Evolutionary conservation across 2,797 vertebrate genomes (phyloP).

Genomic region (Cuniculus paca): DNA sequence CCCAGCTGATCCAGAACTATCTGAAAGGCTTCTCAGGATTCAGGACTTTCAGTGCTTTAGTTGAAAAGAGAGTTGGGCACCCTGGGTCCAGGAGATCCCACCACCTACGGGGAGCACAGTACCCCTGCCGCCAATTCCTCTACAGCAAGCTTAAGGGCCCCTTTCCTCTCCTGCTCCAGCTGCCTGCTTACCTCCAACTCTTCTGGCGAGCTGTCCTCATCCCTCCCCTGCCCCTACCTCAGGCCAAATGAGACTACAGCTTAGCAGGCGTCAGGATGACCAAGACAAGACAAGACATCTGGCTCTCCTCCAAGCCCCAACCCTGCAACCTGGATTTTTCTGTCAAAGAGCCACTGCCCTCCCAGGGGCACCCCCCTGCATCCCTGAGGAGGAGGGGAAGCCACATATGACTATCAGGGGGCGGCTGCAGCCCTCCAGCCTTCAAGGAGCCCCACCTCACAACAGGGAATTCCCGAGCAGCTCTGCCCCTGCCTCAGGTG

Average conservation of each 20-base stretch:
- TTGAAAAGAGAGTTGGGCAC: not conserved
- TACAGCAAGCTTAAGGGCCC: not conserved
- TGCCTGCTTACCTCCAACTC: not conserved
- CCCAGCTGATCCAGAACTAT: not conserved
- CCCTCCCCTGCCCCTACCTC: not conserved
- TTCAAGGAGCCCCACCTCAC: not conserved
- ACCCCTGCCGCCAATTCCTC: not conserved
- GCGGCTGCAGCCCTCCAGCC: slow-evolving; percentile 16
- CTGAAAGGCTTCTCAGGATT: not conserved
- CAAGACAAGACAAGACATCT: not conserved
- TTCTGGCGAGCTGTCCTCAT: not conserved
- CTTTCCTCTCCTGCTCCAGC: not conserved
- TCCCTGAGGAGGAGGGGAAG: not conserved
- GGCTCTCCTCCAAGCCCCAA: slow-evolving; percentile 65
- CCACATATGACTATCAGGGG: not conserved
- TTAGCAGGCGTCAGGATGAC: not conserved
- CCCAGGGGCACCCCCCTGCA: not conserved
- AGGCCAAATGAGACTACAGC: not conserved
- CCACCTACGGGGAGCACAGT: not conserved
- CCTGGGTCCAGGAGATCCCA: not conserved
- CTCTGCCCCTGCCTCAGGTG: slow-evolving; percentile 88
- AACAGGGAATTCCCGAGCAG: slow-evolving; percentile 88
- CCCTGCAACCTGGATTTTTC: not conserved
- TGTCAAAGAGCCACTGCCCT: not conserved
- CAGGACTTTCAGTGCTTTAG: not conserved